Evolutionary conservation across 2,888 invertebrate species (phyloP), one percentile per base, ranked within the genome.

Genomic region (Hypolimnas misippus): DNA sequence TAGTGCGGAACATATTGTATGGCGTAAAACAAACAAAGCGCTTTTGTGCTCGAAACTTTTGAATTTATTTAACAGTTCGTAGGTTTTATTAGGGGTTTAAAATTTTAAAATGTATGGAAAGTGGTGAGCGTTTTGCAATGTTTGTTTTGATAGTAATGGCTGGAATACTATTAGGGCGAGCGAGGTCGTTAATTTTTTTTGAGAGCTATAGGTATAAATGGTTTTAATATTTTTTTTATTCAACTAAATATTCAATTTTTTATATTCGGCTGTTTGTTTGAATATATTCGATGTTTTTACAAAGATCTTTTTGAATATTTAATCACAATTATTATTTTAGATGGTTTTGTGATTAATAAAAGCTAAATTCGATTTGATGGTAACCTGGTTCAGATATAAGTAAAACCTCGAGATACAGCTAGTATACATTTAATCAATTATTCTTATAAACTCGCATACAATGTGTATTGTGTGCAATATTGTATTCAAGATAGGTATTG

Each of bases 61-160:
- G 35, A 60, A 38, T 60, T 53, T 54, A 25, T 53, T 46, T 53
- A 53, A 60, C 46, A 46, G 53, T 53, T 46, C n/a, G 21, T 33
- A n/a, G 31, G 25, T 46, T 59, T 44, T 25, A 52, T 59, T 46
- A 46, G 44, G 33, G 42, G 19, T 58, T 52, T 52, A 19, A 19
- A 38, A 40, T 42, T 7, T 19, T 19, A 51, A 58, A 57, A 52
- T 29, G 6, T 29, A 40, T 40, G 29, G 16, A 6, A 16, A 49
- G 12, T 38, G 10, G 50, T 29, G 31, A 51, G 10, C 40, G 8
- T 29, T 38, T 10, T 57, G n/a, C 21, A 38, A 14, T 12, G 33
- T 35, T 40, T 40, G 19, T 29, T 40, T 57, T 40, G 6, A 40
- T 38, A 33, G 25, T 38, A 38, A 38, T 17, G 21, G n/a, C 21